Conservation (phyloP, 35 echinoderm and acorn worm species). For the Chiridota heheva region DNA sequence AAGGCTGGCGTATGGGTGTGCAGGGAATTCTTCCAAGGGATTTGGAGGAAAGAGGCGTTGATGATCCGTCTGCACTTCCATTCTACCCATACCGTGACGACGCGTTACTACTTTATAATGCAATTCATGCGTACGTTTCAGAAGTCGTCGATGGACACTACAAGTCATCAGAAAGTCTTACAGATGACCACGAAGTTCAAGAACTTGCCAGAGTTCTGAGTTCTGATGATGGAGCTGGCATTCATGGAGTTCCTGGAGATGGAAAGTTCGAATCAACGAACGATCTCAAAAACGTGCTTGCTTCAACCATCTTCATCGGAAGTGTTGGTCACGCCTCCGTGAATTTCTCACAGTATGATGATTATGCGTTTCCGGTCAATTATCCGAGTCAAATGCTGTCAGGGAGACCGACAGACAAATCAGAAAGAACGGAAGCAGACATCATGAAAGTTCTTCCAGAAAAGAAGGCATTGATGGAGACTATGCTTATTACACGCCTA, state of each 20-base stretch:
- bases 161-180: conserved; percentile 24
- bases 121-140: conserved; percentile 34
- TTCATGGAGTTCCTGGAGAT: conserved; percentile 70
- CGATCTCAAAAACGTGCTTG: conserved; percentile 46
- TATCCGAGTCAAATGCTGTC: conserved; percentile 58
- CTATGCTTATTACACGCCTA: conserved; percentile 44
- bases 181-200: conserved; percentile 55
- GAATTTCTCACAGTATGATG: conserved; percentile 74
- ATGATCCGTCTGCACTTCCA: conserved; percentile 59
- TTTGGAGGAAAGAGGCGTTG: conserved; percentile 49
- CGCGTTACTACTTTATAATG: conserved; percentile 41
- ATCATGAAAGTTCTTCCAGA: conserved; percentile 54
- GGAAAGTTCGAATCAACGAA: conserved; percentile 53
- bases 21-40: conserved; percentile 61
- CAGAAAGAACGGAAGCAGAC: conserved; percentile 49
- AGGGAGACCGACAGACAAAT: conserved; percentile 29
- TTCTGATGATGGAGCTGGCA: conserved; percentile 22
- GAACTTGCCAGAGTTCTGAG: conserved; percentile 29
- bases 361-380: conserved; percentile 67
- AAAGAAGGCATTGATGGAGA: conserved; percentile 35
- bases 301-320: conserved; percentile 64
- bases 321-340: conserved; percentile 68
- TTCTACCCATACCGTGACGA: conserved; percentile 71
- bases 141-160: conserved; percentile 47
- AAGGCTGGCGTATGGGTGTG: conserved; percentile 40